Base-by-base conservation (phyloP, 2,113 vertebrate species). In the Oreochromis niloticus region DNA sequence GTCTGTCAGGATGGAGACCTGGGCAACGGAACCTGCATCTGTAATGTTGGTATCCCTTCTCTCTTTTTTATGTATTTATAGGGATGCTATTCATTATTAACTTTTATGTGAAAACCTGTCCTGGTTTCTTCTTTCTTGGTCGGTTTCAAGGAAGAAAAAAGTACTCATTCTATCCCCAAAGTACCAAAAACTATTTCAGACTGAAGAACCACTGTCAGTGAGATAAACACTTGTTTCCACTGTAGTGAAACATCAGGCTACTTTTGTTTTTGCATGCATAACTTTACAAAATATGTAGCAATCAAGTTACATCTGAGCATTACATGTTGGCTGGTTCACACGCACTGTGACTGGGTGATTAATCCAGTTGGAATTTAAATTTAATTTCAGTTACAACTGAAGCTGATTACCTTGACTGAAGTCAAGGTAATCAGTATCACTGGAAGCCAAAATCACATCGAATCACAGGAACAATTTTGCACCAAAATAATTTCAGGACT, bases 11-110 rank as follows among this genome's bases (percentile, higher is more conserved):
- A 98, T 17, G 98, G 97, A 27, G 92, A 96, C 1, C 27, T 85
- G 1, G 96, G 95, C 43, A 99, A 99, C 0, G 98, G 99, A 71
- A 99, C 97, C 85, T 99, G 99, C 19, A 57, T 97, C 85, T 99
- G 98, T 94, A 91, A 98, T 90, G 99, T 99, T 30, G 96, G 96
- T 92, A 55, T 9, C 9, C 4, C n/a, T 30, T 32, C 19, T 80
- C 30, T 63, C 39, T 55, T 63, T 34, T 55, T 57, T 5, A 19
- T 50, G 24, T 22, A 10, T 85, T 71, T 50, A 32, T 57, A 13
- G 4, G 39, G 9, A 11, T 4, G 4, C 12, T 71, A 27, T n/a
- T 12, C 27, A 27, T 46, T 46, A 10, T 7, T 27, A 55, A 50
- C n/a, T 17, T 13, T 36, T n/a, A 22, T 50, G 46, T 52, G 68